These are phyloP conservation scores for Pangasius krempfi DNA, from an alignment of 2,797 vertebrate species.

Conservation along the genomic window DNA sequence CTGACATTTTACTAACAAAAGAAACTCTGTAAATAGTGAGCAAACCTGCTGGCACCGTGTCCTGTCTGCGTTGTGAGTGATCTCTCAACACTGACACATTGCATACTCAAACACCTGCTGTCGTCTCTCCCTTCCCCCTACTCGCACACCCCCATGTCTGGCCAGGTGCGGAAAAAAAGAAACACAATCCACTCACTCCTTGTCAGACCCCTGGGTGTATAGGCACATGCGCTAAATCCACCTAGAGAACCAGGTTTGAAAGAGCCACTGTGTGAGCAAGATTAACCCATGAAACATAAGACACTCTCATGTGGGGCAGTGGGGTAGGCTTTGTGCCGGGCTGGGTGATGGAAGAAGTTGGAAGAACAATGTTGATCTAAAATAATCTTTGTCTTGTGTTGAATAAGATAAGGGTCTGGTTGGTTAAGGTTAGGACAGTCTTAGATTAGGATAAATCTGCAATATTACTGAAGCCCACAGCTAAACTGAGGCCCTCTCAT, in stretches of 20 bases:
- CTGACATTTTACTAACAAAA: constrained; percentile 23
- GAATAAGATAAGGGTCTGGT: neutral
- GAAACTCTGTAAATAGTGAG: constrained; percentile 28
- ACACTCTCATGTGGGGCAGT: neutral
- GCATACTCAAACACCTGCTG: constrained; percentile 51
- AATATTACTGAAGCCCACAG: neutral
- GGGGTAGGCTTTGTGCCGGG: neutral
- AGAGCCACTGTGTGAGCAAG: constrained; percentile 72
- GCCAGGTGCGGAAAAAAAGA: constrained; percentile 41
- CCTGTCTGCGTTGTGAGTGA: constrained; percentile 30
- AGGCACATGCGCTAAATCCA: constrained; percentile 68
- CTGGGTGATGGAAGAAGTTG: neutral
- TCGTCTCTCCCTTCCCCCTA: constrained; percentile 24
- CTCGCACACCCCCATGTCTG: constrained; percentile 28
- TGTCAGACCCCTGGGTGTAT: constrained; percentile 18
- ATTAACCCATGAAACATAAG: constrained; percentile 61
- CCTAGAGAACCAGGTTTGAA: constrained; percentile 71
- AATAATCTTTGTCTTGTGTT: neutral
- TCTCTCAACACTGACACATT: constrained; percentile 42
- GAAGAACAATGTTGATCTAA: neutral
- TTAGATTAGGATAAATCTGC: neutral
- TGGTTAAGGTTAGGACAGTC: neutral
- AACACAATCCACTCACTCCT: constrained; percentile 38
- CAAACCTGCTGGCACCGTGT: constrained; percentile 41
- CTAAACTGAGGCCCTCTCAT: neutral